Conservation (phyloP, 2,888 invertebrate genomes). For the Diarsia mendica region DNA sequence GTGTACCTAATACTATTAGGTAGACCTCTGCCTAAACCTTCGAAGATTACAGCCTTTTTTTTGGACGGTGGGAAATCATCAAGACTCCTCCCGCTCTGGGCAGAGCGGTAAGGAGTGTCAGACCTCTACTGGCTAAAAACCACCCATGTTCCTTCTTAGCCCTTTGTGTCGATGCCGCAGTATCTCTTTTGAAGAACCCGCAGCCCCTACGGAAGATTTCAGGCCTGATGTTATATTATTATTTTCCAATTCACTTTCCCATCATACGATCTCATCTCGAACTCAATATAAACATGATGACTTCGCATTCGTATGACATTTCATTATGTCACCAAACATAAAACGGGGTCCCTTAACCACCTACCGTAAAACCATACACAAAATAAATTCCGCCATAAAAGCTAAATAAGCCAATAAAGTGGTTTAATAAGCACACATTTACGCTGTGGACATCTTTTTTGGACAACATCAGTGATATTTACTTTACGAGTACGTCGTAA, state of each 20-base stretch:
- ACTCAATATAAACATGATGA: slow-evolving; percentile 47
- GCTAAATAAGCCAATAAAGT: slow-evolving; percentile 79
- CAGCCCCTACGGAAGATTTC: too few relatives aligned
- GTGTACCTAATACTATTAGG: too few relatives aligned
- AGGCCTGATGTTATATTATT: neutral
- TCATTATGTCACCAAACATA: slow-evolving; percentile 48
- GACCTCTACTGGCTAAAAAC: too few relatives aligned
- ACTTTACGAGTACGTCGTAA: slow-evolving; percentile 81
- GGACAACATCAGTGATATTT: slow-evolving; percentile 79
- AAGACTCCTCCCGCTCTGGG: too few relatives aligned
- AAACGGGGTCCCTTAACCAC: slow-evolving; percentile 49
- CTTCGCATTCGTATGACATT: slow-evolving; percentile 36
- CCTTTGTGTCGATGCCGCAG: too few relatives aligned
- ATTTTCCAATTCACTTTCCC: slow-evolving; percentile 17
- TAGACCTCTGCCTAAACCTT: too few relatives aligned
- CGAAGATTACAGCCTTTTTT: too few relatives aligned
- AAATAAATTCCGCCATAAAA: slow-evolving; percentile 75
- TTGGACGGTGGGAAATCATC: too few relatives aligned
- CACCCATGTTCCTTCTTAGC: too few relatives aligned
- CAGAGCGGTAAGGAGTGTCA: too few relatives aligned
- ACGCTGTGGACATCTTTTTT: slow-evolving; percentile 75
- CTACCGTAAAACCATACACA: slow-evolving; percentile 64
- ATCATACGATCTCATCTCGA: neutral
- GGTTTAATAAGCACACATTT: slow-evolving; percentile 81
- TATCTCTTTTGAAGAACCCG: too few relatives aligned